Conservation (phyloP, 2,113 vertebrate genomes). For the Sula dactylatra region DNA sequence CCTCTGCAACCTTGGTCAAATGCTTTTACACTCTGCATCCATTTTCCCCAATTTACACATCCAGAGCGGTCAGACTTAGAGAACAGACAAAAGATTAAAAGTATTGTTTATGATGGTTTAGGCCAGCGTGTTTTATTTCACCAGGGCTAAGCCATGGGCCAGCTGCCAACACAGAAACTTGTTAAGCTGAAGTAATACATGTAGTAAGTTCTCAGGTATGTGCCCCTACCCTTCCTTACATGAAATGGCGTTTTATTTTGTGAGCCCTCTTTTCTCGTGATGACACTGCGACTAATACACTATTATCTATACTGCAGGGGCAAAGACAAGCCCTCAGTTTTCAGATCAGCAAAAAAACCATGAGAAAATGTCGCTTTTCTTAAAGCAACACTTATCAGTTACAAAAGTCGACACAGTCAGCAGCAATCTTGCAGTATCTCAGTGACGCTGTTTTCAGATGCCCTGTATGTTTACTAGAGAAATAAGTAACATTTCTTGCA, state of each 20-base stretch:
- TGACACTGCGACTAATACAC: background rate
- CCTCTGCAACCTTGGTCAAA: background rate
- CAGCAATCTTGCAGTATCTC: background rate
- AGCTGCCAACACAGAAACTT: background rate
- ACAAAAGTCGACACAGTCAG: background rate
- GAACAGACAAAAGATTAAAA: background rate
- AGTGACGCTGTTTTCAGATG: background rate
- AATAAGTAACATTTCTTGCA: constrained; percentile 33
- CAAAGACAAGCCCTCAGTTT: background rate
- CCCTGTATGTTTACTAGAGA: background rate
- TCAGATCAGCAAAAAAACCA: background rate
- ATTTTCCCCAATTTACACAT: background rate
- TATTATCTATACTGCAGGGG: background rate
- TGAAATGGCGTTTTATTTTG: background rate
- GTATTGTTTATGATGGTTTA: background rate
- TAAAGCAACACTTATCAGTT: background rate
- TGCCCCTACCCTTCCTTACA: background rate
- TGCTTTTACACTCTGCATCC: background rate
- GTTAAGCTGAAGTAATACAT: background rate
- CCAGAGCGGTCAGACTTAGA: background rate
- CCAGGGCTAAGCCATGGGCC: background rate
- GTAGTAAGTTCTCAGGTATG: background rate
- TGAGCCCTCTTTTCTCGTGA: background rate
- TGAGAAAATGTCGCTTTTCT: background rate
- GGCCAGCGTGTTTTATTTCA: background rate